Percentiles rank a stretch among this genome's conserved stretches.
phyloP scores from a whole-genome alignment of 2,888 invertebrate species.

The Neoascia interrupta region DNA sequence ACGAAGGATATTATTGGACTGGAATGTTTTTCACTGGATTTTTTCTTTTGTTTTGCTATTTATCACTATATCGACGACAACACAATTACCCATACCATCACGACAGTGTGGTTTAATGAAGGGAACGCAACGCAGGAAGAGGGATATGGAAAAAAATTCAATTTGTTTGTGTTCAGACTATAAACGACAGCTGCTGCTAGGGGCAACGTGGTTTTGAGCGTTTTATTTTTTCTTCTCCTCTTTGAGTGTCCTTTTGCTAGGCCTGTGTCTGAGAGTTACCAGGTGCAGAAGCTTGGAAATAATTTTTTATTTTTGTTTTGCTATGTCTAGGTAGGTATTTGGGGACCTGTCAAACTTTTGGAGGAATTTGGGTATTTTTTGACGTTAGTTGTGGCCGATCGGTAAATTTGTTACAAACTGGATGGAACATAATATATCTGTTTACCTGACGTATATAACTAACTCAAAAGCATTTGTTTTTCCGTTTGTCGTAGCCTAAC shows the following conservation, averaged over 20 bases:
- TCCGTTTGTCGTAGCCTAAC: no score
- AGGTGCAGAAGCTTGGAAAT: neutral
- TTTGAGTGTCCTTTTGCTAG: constrained; percentile 8
- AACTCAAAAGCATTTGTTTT: no score
- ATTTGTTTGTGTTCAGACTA: constrained; percentile 58
- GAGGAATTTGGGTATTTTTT: no score
- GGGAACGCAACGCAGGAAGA: neutral
- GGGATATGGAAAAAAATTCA: constrained; percentile 41
- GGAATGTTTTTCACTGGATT: constrained; percentile 28
- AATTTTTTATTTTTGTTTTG: no score
- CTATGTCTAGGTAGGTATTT: neutral
- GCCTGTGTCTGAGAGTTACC: neutral
- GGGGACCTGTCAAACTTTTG: neutral
- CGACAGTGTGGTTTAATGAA: neutral
- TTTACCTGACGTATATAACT: no score
- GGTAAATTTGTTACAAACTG: no score
- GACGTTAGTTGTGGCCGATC: no score
- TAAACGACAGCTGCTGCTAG: constrained; percentile 65
- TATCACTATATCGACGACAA: constrained; percentile 31
- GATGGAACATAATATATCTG: no score
- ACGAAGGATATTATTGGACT: no score
- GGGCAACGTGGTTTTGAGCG: constrained; percentile 63
- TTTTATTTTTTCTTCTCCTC: constrained; percentile 3
- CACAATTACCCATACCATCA: constrained; percentile 20
- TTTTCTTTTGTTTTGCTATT: constrained; percentile 23